These are phyloP conservation scores for Crocidura indochinensis DNA, from an alignment of 2,797 vertebrate species.

Conservation along the genomic window DNA sequence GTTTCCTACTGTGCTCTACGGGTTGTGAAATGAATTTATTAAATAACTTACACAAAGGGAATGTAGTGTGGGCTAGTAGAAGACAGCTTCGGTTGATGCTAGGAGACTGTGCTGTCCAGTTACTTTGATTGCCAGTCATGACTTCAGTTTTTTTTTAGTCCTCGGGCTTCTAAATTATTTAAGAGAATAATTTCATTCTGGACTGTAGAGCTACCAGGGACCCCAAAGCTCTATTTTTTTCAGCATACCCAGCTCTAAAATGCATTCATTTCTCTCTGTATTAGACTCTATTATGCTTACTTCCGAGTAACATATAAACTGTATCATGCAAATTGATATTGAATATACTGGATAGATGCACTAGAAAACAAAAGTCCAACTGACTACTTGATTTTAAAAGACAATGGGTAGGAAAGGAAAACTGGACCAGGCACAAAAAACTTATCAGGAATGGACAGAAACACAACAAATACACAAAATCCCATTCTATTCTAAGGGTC, in stretches of 20 bases:
- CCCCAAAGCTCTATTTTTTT: background rate
- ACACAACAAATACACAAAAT: background rate
- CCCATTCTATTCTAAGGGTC: background rate
- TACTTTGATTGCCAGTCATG: background rate
- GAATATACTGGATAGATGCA: accelerated
- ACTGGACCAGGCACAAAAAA: background rate
- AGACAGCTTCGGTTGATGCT: background rate
- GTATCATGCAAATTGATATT: background rate
- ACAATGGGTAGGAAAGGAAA: background rate
- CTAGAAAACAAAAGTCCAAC: background rate
- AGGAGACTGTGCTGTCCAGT: background rate
- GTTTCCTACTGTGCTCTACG: constrained; percentile 81
- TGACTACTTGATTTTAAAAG: background rate
- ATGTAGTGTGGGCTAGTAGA: constrained; percentile 16
- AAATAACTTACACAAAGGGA: constrained; percentile 78
- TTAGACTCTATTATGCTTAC: background rate
- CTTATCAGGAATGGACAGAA: background rate
- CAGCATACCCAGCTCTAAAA: background rate
- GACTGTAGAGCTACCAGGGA: background rate
- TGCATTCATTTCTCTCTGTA: background rate
- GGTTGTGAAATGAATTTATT: constrained; percentile 84
- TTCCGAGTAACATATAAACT: background rate
- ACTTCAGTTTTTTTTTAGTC: background rate
- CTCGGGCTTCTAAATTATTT: background rate
- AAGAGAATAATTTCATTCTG: constrained; percentile 7